Evolutionary conservation across 2,888 invertebrate genomes (phyloP).

Genomic region (Caenorhabditis parvicauda): DNA sequence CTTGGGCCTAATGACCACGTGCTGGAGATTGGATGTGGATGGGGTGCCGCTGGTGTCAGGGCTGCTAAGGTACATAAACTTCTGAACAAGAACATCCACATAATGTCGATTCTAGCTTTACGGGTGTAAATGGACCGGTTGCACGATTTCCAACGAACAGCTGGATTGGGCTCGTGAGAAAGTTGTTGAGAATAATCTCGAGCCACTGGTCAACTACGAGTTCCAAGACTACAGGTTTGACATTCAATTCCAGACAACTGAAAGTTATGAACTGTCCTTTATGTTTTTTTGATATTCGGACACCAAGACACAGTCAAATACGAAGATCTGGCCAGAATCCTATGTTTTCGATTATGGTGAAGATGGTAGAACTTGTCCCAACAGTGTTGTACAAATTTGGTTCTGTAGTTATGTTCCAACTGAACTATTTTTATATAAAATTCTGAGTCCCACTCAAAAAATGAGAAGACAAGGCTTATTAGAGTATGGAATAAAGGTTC

Average conservation of each 20-base stretch:
- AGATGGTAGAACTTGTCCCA: too few species aligned
- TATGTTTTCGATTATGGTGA: too few species aligned
- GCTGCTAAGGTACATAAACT: conserved; percentile 28
- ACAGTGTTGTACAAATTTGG: too few species aligned
- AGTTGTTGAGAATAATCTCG: conserved; percentile 39
- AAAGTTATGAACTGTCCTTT: too few species aligned
- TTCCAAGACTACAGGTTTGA: conserved; percentile 52
- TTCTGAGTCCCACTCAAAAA: neutral
- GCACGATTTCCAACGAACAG: conserved; percentile 54
- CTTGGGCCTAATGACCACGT: conserved; percentile 41
- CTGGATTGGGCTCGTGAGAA: conserved; percentile 39
- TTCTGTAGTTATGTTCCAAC: too few species aligned
- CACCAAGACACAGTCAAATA: neutral
- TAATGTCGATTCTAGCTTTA: conserved; percentile 3
- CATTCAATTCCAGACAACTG: too few species aligned
- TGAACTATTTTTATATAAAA: neutral
- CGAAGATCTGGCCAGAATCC: too few species aligned
- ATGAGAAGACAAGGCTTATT: neutral
- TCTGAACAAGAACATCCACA: too few species aligned
- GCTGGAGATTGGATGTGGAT: conserved; percentile 57
- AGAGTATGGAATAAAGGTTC: too few species aligned
- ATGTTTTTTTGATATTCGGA: too few species aligned
- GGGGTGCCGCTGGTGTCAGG: conserved; percentile 50
- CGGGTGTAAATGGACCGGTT: conserved; percentile 56
- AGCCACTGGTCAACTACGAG: conserved; percentile 41